Percentiles rank a stretch among this genome's conserved stretches.
Evolutionary conservation across 92 coral and sea anemone species (phyloP).

Genomic region (Anthopleura xanthogrammica): DNA sequence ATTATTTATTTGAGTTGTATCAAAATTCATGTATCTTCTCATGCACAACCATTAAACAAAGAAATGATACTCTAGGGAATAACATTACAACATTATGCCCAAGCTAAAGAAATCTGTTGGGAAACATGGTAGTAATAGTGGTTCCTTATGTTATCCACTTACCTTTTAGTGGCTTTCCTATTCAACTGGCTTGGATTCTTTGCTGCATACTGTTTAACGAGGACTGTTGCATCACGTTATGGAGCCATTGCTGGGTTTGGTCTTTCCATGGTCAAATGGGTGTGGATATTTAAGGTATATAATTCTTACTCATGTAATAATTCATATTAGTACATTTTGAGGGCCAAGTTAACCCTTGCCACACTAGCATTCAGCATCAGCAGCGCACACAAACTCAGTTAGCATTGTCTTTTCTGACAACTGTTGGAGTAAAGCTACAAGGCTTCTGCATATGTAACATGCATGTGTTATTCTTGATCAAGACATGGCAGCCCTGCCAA

Average conservation of each 20-base stretch:
- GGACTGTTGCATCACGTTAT: conserved; percentile 87
- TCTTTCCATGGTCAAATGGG: conserved; percentile 93
- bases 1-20: background rate
- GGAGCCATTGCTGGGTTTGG: conserved; percentile 99
- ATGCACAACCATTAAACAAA: background rate
- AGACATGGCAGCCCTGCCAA: too few relatives aligned
- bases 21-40: background rate
- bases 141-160: background rate
- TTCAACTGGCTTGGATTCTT: conserved; percentile 99
- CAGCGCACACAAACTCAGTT: too few relatives aligned
- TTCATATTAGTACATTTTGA: background rate
- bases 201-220: conserved; percentile 94
- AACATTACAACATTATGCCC: too few relatives aligned
- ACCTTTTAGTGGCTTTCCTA: conserved; percentile 71
- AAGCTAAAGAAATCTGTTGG: background rate
- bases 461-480: too few relatives aligned
- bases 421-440: too few relatives aligned
- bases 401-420: too few relatives aligned
- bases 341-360: too few relatives aligned
- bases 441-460: too few relatives aligned
- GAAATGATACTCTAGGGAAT: too few relatives aligned
- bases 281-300: conserved; percentile 83
- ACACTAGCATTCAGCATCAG: too few relatives aligned
- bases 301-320: background rate
- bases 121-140: background rate